Conservation (phyloP, 2,113 vertebrate genomes). For the Lasiurus borealis region DNA sequence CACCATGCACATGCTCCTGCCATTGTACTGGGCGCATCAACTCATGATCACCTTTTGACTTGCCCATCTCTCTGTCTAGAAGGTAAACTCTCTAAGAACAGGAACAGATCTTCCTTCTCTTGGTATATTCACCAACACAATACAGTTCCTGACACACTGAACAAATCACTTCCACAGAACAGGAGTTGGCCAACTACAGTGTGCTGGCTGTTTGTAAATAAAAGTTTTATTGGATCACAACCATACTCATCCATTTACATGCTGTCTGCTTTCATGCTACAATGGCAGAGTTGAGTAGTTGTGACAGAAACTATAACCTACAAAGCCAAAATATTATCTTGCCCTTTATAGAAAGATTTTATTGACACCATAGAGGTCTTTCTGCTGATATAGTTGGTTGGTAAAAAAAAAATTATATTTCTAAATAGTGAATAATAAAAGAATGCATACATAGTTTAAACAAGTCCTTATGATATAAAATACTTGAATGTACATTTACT, state of each 20-base stretch:
- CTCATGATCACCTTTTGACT: background rate
- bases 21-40: too few species aligned
- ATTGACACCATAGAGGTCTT: background rate
- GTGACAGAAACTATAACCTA: background rate
- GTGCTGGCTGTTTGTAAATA: background rate
- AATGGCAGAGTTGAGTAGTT: background rate
- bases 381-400: background rate
- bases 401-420: background rate
- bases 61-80: background rate
- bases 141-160: background rate
- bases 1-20: accelerated
- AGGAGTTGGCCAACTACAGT: background rate
- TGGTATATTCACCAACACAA: background rate
- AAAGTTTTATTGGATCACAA: background rate
- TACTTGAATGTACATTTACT: background rate
- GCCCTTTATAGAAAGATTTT: conserved; percentile 19
- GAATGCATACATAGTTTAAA: background rate
- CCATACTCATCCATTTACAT: background rate
- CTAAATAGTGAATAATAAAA: background rate
- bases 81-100: background rate
- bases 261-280: background rate
- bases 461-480: background rate
- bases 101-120: background rate
- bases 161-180: background rate
- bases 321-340: background rate